A percentile compares a stretch with the other conserved stretches of the same genome.
Evolutionary conservation across 2,797 vertebrate genomes (phyloP).

Genomic region (Dendrocincla fuliginosa): DNA sequence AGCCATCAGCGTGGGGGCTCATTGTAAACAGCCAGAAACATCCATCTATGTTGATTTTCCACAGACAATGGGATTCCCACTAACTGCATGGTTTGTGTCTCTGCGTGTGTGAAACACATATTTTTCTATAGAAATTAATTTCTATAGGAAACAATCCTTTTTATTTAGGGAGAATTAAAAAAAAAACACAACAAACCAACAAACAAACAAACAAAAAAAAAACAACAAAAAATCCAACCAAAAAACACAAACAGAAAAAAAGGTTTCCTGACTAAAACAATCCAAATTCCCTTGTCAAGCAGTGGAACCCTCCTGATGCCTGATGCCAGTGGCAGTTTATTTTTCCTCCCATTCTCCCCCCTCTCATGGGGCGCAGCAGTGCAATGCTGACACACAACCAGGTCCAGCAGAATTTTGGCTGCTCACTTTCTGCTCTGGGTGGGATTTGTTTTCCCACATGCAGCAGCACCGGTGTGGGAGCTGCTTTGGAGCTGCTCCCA

Average conservation of each 20-base stretch:
- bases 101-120: neutral
- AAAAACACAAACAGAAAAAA: neutral
- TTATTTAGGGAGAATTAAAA: neutral
- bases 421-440: fast-evolving
- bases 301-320: neutral
- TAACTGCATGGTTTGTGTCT: neutral
- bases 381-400: neutral
- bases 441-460: neutral
- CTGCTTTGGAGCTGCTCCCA: neutral
- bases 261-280: neutral
- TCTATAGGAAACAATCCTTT: neutral
- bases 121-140: neutral
- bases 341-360: neutral
- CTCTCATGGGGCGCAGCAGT: neutral
- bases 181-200: neutral
- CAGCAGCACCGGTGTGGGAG: neutral
- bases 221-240: no score
- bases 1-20: neutral
- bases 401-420: neutral
- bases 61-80: neutral
- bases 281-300: neutral
- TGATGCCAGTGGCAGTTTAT: neutral
- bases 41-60: neutral
- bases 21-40: neutral
- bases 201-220: no score